Conservation (phyloP, 2,797 vertebrate species). For the Dromococcyx pavoninus region DNA sequence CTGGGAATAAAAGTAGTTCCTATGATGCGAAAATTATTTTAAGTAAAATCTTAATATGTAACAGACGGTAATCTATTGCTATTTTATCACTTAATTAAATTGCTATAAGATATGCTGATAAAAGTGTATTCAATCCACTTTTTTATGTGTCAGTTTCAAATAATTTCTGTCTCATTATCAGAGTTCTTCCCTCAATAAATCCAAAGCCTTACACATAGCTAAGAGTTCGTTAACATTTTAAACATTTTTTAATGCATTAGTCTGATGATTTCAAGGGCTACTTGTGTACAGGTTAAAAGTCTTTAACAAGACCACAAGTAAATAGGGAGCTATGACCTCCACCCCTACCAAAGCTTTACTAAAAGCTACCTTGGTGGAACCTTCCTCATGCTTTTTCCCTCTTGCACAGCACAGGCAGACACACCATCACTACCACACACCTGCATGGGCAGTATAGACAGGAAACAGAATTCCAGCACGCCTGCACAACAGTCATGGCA, state of each 20-base stretch:
- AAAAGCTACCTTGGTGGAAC: background rate
- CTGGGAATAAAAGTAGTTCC: background rate
- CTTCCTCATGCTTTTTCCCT: background rate
- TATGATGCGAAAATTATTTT: constrained; percentile 44
- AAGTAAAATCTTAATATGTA: constrained; percentile 11
- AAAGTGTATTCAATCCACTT: constrained; percentile 11
- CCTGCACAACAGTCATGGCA: accelerated
- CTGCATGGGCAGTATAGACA: accelerated
- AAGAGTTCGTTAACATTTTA: background rate
- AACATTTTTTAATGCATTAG: background rate
- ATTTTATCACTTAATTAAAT: constrained; percentile 32
- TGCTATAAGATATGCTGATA: constrained; percentile 20
- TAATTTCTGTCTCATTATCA: background rate
- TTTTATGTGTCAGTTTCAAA: background rate
- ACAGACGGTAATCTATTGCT: background rate
- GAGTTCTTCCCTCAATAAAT: background rate
- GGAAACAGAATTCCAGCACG: background rate
- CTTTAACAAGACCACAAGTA: background rate
- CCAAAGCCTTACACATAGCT: background rate
- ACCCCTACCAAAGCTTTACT: background rate
- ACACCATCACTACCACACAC: background rate
- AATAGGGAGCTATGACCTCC: background rate
- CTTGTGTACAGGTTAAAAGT: background rate
- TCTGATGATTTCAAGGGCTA: background rate
- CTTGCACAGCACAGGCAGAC: background rate